These are phyloP conservation scores for Mycetomoellerius zeteki DNA, from an alignment of 1,140 invertebrate species.

Conservation along the genomic window DNA sequence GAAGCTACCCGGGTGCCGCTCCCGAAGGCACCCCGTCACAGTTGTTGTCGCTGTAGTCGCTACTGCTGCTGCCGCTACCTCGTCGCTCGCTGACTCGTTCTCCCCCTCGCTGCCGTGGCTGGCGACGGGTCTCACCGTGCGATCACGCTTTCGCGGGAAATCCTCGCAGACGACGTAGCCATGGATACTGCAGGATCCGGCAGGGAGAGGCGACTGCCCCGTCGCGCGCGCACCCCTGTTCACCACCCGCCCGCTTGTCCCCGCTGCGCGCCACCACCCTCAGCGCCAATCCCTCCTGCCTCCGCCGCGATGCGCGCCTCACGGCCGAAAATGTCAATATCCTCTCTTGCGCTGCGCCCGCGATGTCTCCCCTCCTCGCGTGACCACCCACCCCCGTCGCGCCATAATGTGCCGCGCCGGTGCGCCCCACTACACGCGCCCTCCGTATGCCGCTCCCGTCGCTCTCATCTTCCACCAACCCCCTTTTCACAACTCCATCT, in stretches of 20 bases:
- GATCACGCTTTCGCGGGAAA: conserved; percentile 73
- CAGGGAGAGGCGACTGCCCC: conserved; percentile 74
- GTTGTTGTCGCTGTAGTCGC: conserved; percentile 20
- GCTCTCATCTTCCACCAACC: background rate
- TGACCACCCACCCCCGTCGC: conserved; percentile 2
- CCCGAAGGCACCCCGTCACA: conserved; percentile 32
- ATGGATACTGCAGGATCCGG: conserved; percentile 80
- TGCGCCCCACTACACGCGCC: conserved; percentile 31
- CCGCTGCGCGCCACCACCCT: conserved; percentile 16
- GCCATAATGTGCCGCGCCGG: conserved; percentile 8
- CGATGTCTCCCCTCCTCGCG: conserved; percentile 73
- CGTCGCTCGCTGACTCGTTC: background rate
- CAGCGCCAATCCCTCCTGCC: conserved; percentile 20
- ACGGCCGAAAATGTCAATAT: conserved; percentile 86
- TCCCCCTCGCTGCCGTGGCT: conserved; percentile 16
- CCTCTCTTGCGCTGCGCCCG: conserved; percentile 79
- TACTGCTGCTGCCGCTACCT: background rate
- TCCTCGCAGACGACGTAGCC: conserved; percentile 78
- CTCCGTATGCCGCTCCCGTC: conserved; percentile 38
- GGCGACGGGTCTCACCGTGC: conserved; percentile 29
- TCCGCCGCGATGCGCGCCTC: conserved; percentile 75
- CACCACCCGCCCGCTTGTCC: conserved; percentile 5
- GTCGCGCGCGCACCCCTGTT: conserved; percentile 64
- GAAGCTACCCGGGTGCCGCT: conserved; percentile 43
- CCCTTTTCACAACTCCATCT: conserved; percentile 44